Evolutionary conservation across 2,113 vertebrate species (phyloP).

Genomic region (Zosterops hypoxanthus): DNA sequence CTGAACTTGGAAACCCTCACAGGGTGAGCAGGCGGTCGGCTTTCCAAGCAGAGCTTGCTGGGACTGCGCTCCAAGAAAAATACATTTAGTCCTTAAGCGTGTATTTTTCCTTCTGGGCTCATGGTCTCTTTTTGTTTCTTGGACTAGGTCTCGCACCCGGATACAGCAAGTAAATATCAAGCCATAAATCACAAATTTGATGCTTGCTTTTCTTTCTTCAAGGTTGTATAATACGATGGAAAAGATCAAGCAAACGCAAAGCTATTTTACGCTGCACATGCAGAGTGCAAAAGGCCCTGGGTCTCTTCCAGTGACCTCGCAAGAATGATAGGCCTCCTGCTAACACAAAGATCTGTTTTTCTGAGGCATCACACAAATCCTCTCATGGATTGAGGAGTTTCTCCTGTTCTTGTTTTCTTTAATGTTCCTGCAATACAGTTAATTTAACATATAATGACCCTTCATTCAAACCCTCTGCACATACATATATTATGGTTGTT

Average conservation of each 20-base stretch:
- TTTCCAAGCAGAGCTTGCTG: conserved; percentile 42
- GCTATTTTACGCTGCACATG: conserved; percentile 6
- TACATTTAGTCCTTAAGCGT: conserved; percentile 39
- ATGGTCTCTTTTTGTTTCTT: conserved; percentile 44
- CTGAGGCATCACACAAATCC: conserved; percentile 40
- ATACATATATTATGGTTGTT: not conserved
- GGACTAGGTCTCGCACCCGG: conserved; percentile 55
- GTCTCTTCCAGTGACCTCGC: not conserved
- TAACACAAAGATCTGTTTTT: conserved; percentile 27
- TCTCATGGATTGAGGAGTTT: conserved; percentile 41
- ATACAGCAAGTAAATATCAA: conserved; percentile 59
- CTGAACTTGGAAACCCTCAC: not conserved
- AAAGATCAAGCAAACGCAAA: conserved; percentile 54
- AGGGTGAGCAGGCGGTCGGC: conserved; percentile 31
- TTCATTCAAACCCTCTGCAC: conserved; percentile 43
- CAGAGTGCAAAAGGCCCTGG: conserved; percentile 50
- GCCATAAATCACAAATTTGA: conserved; percentile 35
- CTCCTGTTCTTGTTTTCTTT: conserved; percentile 55
- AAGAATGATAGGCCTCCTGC: conserved; percentile 49
- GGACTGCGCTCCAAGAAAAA: conserved; percentile 57
- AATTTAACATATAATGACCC: conserved; percentile 41
- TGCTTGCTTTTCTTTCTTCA: conserved; percentile 67
- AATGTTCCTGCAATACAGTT: conserved; percentile 25
- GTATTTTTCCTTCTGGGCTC: conserved; percentile 51
- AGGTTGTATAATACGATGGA: conserved; percentile 49